Percentiles rank a stretch among this genome's conserved stretches.
These are phyloP conservation scores for Neostethus bicornis DNA, from an alignment of 2,797 vertebrate species.

Conservation along the genomic window DNA sequence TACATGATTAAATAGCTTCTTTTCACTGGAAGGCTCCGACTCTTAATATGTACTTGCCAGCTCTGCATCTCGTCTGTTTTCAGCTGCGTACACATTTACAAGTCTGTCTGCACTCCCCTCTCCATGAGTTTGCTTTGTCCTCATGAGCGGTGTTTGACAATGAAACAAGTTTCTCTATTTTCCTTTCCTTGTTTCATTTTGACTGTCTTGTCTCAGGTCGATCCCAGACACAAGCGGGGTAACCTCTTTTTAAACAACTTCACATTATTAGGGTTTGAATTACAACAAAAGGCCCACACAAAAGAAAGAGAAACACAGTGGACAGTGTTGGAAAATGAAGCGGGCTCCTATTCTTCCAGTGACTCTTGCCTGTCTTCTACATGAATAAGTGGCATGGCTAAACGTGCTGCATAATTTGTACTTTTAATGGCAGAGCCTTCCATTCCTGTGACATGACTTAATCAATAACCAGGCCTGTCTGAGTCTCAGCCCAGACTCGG, in stretches of 20 bases:
- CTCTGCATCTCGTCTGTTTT: conserved; percentile 33
- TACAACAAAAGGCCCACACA: conserved; percentile 65
- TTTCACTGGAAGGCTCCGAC: conserved; percentile 60
- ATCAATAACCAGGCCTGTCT: conserved; percentile 83
- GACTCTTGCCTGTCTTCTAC: conserved; percentile 69
- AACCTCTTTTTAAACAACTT: conserved; percentile 56
- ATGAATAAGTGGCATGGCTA: conserved; percentile 81
- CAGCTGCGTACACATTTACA: conserved; percentile 29
- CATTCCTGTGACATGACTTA: conserved; percentile 84
- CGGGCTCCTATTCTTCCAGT: conserved; percentile 67
- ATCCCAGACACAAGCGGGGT: conserved; percentile 56
- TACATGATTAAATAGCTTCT: conserved; percentile 77
- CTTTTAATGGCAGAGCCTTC: conserved; percentile 85
- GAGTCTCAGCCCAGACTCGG: conserved; percentile 70
- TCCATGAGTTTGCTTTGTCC: conserved; percentile 58
- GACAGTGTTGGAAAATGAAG: conserved; percentile 59
- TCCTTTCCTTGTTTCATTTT: conserved; percentile 56
- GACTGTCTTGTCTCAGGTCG: conserved; percentile 54
- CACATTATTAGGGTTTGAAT: conserved; percentile 63
- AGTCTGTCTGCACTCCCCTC: conserved; percentile 16
- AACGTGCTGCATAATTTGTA: conserved; percentile 85
- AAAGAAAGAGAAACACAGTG: conserved; percentile 49
- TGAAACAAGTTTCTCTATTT: conserved; percentile 54
- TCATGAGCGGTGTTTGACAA: conserved; percentile 43
- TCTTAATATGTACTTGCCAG: conserved; percentile 44